Base-by-base conservation (phyloP, 1,140 invertebrate species). In the Elymnias hypermnestra region DNA sequence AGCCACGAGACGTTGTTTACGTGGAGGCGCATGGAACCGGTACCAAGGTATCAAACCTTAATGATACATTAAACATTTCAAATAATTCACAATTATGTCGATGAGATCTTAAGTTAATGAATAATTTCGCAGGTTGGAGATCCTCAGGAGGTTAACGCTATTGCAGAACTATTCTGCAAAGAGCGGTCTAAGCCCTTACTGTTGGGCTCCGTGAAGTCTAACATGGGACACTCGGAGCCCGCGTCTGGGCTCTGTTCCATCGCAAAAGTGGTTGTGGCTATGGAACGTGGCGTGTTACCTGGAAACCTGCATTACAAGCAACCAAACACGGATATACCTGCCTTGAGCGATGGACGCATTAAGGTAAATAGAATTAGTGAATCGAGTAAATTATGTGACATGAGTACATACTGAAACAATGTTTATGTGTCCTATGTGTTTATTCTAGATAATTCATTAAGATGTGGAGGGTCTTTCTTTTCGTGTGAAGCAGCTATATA, bases 11-110 rank as follows among this genome's bases (percentile, higher is more conserved):
- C 23, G 92, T 99, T 0, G 85, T 79, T 0, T 99, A 98, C 74
- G 91, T 99, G 6, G 98, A 99, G 81, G 96, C 96, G 9, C 98
- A 99, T 78, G 97, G 97, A 12, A 99, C 98, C 3, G 98, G 97
- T 22, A 99, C 98, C 0, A 93, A 97, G 85, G 90, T 92, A 9
- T n/a, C n/a, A n/a, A n/a, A n/a, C n/a, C n/a, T n/a, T n/a, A n/a
- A n/a, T n/a, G n/a, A n/a, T n/a, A n/a, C n/a, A n/a, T n/a, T n/a
- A n/a, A n/a, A n/a, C n/a, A n/a, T n/a, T n/a, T n/a, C n/a, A n/a
- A n/a, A n/a, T n/a, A n/a, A n/a, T n/a, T n/a, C n/a, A n/a, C n/a
- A n/a, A n/a, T n/a, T n/a, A n/a, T n/a, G n/a, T n/a, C n/a, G n/a
- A n/a, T n/a, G n/a, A n/a, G n/a, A n/a, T n/a, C n/a, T n/a, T n/a